Percentiles rank a stretch among this genome's conserved stretches.
phyloP scores from a whole-genome alignment of 2,797 vertebrate genomes.

The Lepus townsendii region DNA sequence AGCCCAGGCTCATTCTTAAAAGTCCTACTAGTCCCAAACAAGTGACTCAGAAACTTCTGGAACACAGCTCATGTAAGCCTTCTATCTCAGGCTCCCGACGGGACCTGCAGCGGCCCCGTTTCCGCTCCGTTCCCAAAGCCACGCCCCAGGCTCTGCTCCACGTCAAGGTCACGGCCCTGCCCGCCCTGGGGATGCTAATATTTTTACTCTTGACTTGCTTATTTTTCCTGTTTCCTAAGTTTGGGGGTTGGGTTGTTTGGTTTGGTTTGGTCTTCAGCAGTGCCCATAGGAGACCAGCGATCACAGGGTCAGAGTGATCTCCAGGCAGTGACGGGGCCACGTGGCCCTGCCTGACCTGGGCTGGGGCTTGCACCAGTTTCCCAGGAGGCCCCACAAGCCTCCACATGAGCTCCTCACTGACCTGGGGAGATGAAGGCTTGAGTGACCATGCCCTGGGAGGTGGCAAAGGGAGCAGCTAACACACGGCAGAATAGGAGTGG shows the following conservation, averaged over 20 bases:
- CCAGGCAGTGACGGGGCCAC: neutral
- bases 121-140: slow-evolving; percentile 22
- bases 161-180: neutral
- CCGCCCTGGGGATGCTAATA: neutral
- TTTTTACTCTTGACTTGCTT: slow-evolving; percentile 29
- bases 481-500: neutral
- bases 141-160: neutral
- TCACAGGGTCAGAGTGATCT: neutral
- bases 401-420: neutral
- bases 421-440: neutral
- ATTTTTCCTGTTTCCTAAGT: slow-evolving; percentile 30
- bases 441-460: neutral
- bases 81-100: slow-evolving; percentile 51
- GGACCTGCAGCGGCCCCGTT: neutral
- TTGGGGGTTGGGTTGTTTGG: neutral
- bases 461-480: neutral
- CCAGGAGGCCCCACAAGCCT: neutral
- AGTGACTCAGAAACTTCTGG: slow-evolving; percentile 80
- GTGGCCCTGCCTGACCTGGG: neutral
- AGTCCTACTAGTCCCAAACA: slow-evolving; percentile 67
- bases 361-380: neutral
- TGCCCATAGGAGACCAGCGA: neutral
- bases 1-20: slow-evolving; percentile 68
- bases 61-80: slow-evolving; percentile 27
- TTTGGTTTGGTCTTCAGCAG: slow-evolving; percentile 2